Conservation (phyloP, 2,888 invertebrate species). For the Eupithecia inturbata region DNA sequence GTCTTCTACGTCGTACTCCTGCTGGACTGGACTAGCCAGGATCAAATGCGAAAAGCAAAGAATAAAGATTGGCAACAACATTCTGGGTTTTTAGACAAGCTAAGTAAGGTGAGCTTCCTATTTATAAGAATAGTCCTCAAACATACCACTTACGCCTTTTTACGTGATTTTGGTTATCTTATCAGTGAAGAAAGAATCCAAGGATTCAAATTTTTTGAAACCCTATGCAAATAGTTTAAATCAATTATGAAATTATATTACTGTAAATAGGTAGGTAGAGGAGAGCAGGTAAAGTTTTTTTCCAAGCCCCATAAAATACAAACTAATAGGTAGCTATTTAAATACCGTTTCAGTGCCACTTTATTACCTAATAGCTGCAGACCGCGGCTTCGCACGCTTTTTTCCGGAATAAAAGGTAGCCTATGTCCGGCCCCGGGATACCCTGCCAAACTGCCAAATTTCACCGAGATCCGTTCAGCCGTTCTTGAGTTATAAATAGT, state of each 20-base stretch:
- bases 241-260: not conserved
- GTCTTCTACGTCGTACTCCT: not conserved
- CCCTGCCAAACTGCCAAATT: no score
- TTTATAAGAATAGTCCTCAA: not conserved
- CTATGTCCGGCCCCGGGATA: no score
- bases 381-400: no score
- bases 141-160: not conserved
- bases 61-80: not conserved
- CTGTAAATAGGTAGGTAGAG: not conserved
- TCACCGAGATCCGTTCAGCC: no score
- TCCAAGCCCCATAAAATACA: no score
- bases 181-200: not conserved
- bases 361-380: no score
- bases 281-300: no score
- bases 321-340: no score
- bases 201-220: not conserved
- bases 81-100: not conserved
- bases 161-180: not conserved
- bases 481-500: no score
- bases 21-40: not conserved
- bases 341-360: no score
- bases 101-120: not conserved
- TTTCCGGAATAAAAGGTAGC: no score
- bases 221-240: not conserved
- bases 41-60: not conserved